Base-by-base conservation (phyloP, 1,140 invertebrate genomes). In the Apis mellifera region DNA sequence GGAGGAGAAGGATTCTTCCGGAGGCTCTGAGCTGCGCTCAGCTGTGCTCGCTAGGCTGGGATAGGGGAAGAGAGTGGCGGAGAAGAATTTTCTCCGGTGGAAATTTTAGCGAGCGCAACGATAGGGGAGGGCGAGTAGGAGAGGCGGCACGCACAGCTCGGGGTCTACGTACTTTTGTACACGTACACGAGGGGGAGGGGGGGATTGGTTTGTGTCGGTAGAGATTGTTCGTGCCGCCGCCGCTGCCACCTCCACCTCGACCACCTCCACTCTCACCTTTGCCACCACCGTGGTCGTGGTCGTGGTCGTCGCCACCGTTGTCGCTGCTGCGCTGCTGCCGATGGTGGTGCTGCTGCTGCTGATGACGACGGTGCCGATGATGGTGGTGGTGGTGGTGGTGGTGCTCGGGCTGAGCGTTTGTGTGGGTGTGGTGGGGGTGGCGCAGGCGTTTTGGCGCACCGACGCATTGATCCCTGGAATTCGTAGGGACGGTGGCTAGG, bases 401-500 rank as follows among this genome's bases (percentile, higher is more conserved):
- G 66, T 79, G 76, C 81, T 81, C 78, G 52, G 78, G 78, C 32
- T 78, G 84, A 79, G 68, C 79, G 72, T 55, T 26, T 57, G 64
- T 68, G 75, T 78, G 75, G 72, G 77, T 66, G 80, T 85, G 74
- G 88, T 89, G 80, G 88, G 90, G 90, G 89, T 87, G 83, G 92
- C 92, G 92, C 92, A 92, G 91, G 92, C 92, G 92, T 93, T 93
- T 92, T 92, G 90, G 88, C 89, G 92, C 92, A 92, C 89, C 92
- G 84, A 92, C 92, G 92, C 92, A 93, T 93, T 92, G 92, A 93
- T 93, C 92, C 91, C 90, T 89, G 91, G 92, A 92, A 93, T 92
- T 92, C 91, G 87, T 89, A 77, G 85, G 86, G 86, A 89, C 84
- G 85, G 70, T 77, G 88, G 84, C 87, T 78, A 77, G 83, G 64